Evolutionary conservation across 2,888 invertebrate species (phyloP).

Genomic region (Nysson spinosus): DNA sequence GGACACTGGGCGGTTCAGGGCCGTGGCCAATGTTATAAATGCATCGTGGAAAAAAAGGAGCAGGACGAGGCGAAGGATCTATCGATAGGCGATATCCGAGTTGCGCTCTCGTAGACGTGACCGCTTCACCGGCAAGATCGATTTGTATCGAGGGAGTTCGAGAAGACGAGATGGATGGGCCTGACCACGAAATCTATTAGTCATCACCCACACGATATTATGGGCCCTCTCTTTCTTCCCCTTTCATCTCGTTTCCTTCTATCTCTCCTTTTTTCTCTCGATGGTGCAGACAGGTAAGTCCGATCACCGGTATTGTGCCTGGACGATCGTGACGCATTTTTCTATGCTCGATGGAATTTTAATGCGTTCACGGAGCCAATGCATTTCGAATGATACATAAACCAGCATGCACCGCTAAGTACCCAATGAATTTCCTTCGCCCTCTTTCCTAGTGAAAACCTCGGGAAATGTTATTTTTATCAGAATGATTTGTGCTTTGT

Average conservation of each 20-base stretch:
- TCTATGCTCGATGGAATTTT: conserved; percentile 50
- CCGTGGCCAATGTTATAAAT: conserved; percentile 66
- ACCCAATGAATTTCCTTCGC: neutral
- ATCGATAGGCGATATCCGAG: conserved; percentile 59
- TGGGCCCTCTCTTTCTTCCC: conserved; percentile 16
- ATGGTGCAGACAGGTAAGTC: conserved; percentile 62
- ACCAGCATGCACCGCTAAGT: conserved; percentile 1
- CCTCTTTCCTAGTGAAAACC: no score
- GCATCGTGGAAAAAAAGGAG: conserved; percentile 52
- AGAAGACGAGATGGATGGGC: conserved; percentile 71
- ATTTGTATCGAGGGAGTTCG: conserved; percentile 66
- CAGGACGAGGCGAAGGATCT: conserved; percentile 48
- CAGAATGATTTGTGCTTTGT: no score
- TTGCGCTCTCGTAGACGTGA: conserved; percentile 44
- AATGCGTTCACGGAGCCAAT: conserved; percentile 40
- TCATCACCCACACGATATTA: conserved; percentile 72
- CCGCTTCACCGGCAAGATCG: conserved; percentile 58
- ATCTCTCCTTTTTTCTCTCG: conserved; percentile 6
- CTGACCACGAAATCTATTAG: conserved; percentile 73
- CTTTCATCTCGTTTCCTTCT: neutral
- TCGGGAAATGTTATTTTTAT: no score
- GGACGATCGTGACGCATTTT: conserved; percentile 44
- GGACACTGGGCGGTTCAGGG: conserved; percentile 48
- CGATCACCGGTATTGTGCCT: conserved; percentile 49
- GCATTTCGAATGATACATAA: conserved; percentile 35